Conservation (phyloP, 1,140 invertebrate genomes). For the Aradophagus sp. region DNA sequence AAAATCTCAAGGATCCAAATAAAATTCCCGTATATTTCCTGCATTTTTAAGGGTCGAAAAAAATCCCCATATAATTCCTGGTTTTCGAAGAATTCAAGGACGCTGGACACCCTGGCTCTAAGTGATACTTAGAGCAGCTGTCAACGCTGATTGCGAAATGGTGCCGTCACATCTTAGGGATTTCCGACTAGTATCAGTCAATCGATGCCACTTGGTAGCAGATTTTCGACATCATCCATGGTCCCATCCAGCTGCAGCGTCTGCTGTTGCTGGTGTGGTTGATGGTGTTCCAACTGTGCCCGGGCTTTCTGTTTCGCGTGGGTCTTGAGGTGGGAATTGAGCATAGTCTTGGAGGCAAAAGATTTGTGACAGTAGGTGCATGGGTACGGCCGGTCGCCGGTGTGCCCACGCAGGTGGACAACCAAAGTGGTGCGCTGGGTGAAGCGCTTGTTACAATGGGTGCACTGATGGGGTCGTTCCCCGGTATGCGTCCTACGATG, state of each 20-base stretch:
- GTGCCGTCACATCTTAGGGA: no score
- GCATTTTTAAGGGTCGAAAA: no score
- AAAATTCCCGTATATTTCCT: no score
- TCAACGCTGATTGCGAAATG: no score
- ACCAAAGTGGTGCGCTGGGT: constrained; percentile 79
- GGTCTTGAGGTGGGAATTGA: constrained; percentile 72
- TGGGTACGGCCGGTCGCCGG: constrained; percentile 78
- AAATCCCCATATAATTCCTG: no score
- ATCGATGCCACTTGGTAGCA: constrained; percentile 46
- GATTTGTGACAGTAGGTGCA: constrained; percentile 77
- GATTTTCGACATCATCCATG: constrained; percentile 44
- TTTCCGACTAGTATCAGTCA: no score
- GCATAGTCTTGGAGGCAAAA: constrained; percentile 73
- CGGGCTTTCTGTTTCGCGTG: constrained; percentile 71
- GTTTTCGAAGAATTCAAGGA: no score
- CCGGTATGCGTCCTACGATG: constrained; percentile 83
- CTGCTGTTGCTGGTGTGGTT: constrained; percentile 52
- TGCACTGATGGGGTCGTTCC: constrained; percentile 79
- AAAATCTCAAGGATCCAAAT: no score
- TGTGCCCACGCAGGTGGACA: constrained; percentile 77
- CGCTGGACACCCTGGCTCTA: no score
- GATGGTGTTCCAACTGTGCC: constrained; percentile 59
- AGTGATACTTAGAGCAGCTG: no score
- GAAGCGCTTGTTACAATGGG: constrained; percentile 83
- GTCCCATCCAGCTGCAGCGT: constrained; percentile 36